Percentiles rank a stretch among this genome's conserved stretches.
Conservation (phyloP, 2,113 vertebrate genomes). For the Isichthys henryi region DNA sequence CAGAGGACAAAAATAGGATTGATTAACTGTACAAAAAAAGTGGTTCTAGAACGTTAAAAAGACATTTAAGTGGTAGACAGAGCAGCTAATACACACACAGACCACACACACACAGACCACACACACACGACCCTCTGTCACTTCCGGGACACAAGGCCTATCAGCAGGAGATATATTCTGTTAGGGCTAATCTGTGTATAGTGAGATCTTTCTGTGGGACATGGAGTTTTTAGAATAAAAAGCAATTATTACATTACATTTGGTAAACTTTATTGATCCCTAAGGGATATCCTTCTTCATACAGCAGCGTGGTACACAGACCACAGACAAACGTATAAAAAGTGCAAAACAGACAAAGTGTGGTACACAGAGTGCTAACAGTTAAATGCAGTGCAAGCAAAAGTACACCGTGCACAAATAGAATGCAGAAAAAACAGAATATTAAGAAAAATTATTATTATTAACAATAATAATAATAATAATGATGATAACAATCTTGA, state of each 20-base stretch:
- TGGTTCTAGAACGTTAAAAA: not conserved
- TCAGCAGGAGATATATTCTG: not conserved
- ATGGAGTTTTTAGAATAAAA: not conserved
- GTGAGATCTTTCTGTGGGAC: not conserved
- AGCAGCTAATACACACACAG: not conserved
- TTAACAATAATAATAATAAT: not conserved
- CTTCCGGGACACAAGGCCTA: not conserved
- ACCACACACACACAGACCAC: not conserved
- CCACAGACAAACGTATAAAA: not conserved
- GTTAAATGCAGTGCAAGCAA: not conserved
- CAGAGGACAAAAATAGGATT: not conserved
- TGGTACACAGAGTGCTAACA: not conserved
- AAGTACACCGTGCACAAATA: not conserved
- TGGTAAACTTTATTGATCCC: not conserved
- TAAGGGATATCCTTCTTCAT: not conserved
- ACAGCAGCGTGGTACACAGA: not conserved
- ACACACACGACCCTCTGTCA: not conserved
- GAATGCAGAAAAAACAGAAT: not conserved
- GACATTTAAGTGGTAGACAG: not conserved
- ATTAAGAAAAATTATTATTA: not conserved
- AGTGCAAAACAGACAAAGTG: not conserved
- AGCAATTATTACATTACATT: not conserved
- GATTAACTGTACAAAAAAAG: not conserved
- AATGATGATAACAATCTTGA: not conserved
- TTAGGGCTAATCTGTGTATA: not conserved